Evolutionary conservation across 2,113 vertebrate genomes (phyloP).

Genomic region (Riparia riparia): DNA sequence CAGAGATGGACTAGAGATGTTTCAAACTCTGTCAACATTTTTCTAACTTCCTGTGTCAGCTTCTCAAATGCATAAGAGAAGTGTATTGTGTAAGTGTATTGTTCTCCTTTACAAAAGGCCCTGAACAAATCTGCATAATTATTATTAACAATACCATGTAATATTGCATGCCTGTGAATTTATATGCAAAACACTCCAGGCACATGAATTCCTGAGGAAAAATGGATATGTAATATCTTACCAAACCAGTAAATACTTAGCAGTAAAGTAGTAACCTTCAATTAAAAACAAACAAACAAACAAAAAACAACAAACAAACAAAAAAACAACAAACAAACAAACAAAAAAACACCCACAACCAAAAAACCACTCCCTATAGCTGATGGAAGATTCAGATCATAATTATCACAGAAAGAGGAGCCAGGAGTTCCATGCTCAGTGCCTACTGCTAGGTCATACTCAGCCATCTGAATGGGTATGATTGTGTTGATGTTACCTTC

Average conservation of each 20-base stretch:
- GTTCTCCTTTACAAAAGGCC: not conserved
- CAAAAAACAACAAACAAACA: too few species aligned
- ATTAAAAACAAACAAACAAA: not conserved
- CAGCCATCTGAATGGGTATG: not conserved
- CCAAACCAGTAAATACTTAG: not conserved
- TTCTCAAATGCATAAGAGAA: not conserved
- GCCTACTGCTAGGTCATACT: not conserved
- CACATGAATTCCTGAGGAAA: not conserved
- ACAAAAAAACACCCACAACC: not conserved
- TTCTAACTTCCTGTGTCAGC: not conserved
- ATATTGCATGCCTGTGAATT: not conserved
- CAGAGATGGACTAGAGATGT: not conserved
- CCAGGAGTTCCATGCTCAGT: rapidly evolving
- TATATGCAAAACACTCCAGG: not conserved
- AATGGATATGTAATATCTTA: rapidly evolving
- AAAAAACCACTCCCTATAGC: not conserved
- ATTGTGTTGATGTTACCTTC: not conserved
- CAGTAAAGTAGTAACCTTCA: not conserved
- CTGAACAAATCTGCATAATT: not conserved
- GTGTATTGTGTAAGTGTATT: not conserved
- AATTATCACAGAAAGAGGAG: not conserved
- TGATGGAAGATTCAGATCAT: not conserved
- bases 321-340: too few species aligned
- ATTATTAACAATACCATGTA: not conserved
- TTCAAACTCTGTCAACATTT: not conserved